Conservation (phyloP, 2,113 vertebrate genomes). For the Salvator merianae region DNA sequence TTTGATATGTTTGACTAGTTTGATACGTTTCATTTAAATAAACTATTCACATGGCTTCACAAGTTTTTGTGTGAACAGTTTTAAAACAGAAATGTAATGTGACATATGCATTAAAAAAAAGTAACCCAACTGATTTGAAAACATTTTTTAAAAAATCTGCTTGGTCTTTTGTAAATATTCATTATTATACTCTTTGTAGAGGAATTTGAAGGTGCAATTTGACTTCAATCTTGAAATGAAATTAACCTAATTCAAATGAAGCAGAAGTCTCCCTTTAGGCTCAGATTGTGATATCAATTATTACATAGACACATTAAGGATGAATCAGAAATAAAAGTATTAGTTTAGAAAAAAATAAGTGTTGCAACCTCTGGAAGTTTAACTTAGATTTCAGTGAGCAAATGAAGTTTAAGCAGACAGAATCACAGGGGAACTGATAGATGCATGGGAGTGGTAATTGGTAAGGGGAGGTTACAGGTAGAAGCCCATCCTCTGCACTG, state of each 20-base stretch:
- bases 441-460: too few relatives aligned
- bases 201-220: background rate
- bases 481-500: too few relatives aligned
- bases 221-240: background rate
- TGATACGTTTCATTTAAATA: conserved; percentile 14
- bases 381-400: too few relatives aligned
- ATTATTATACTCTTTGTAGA: background rate
- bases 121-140: background rate
- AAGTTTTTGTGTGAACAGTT: conserved; percentile 9
- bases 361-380: too few relatives aligned
- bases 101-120: conserved; percentile 7
- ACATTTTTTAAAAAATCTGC: background rate
- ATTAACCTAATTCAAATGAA: background rate
- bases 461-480: too few relatives aligned
- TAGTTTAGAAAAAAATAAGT: too few relatives aligned
- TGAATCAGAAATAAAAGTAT: too few relatives aligned
- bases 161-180: conserved; percentile 18
- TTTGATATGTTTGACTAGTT: background rate
- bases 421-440: too few relatives aligned
- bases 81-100: conserved; percentile 3
- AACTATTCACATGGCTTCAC: background rate
- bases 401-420: too few relatives aligned
- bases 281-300: background rate
- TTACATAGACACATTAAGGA: too few relatives aligned
- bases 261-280: background rate